phyloP scores from a whole-genome alignment of 2,888 invertebrate genomes.

The Urechis unicinctus region DNA sequence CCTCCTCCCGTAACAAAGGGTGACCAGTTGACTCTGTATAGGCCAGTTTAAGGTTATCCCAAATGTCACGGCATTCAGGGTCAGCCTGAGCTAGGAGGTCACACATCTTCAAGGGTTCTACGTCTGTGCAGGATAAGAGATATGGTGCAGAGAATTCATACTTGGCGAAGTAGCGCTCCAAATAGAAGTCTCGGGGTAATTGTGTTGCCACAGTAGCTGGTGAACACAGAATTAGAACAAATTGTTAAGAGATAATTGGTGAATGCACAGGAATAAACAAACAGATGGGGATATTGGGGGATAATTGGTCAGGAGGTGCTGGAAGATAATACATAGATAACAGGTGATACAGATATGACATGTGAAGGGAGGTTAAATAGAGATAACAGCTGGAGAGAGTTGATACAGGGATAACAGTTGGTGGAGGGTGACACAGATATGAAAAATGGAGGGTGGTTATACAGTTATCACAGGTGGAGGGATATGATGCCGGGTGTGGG shows the following conservation, averaged over 20 bases:
- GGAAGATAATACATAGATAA: too few species aligned
- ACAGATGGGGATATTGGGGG: too few species aligned
- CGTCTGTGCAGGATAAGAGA: constrained; percentile 19
- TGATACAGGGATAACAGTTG: not conserved
- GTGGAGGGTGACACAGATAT: not conserved
- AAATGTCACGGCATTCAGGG: constrained; percentile 10
- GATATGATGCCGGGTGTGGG: too few species aligned
- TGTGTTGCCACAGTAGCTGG: not conserved
- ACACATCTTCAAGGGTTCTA: constrained; percentile 15
- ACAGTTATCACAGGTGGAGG: not conserved
- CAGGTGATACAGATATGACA: too few species aligned
- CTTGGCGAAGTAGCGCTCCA: constrained; percentile 19
- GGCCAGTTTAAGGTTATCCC: constrained; percentile 15
- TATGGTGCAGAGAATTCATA: constrained; percentile 17
- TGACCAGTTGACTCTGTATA: constrained; percentile 20
- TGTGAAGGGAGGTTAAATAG: not conserved
- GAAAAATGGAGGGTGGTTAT: not conserved
- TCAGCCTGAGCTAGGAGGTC: constrained; percentile 17
- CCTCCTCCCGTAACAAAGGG: constrained; percentile 13
- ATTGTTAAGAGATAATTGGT: too few species aligned
- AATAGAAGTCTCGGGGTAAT: constrained; percentile 8
- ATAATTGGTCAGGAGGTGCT: too few species aligned
- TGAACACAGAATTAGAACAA: not conserved
- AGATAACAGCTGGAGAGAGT: not conserved
- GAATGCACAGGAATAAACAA: too few species aligned